Conservation (phyloP, 2,888 invertebrate genomes). For the Archips crataeganus region DNA sequence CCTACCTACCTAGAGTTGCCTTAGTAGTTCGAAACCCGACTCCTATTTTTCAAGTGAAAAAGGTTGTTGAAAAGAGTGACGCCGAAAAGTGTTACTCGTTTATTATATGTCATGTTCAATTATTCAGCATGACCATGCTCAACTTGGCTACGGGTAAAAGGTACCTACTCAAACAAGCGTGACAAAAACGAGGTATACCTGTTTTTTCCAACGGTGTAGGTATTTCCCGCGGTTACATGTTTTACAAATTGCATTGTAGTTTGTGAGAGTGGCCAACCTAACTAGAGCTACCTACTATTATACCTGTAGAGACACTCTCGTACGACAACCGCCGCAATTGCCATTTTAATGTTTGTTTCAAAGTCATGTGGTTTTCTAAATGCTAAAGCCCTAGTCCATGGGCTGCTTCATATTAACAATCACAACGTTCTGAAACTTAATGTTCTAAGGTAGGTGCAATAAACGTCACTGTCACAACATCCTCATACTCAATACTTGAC, state of each 20-base stretch:
- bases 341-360: slow-evolving; percentile 1
- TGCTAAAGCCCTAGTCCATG: neutral
- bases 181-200: neutral
- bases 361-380: neutral
- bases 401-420: neutral
- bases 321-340: neutral
- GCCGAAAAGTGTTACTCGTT: slow-evolving; percentile 6
- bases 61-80: slow-evolving; percentile 1
- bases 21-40: neutral
- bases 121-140: slow-evolving; percentile 22
- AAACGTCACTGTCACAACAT: too few species aligned
- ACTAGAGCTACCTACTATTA: neutral
- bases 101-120: slow-evolving; percentile 4
- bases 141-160: neutral
- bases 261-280: neutral
- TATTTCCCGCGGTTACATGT: neutral
- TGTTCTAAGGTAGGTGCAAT: too few species aligned
- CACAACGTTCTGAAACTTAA: too few species aligned
- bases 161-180: neutral
- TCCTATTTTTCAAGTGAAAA: neutral
- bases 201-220: neutral
- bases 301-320: neutral
- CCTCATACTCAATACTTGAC: too few species aligned
- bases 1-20: neutral
- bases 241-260: slow-evolving; percentile 6